These are phyloP conservation scores for Drosophila infuscata DNA, from an alignment of 2,888 invertebrate species.

Conservation along the genomic window DNA sequence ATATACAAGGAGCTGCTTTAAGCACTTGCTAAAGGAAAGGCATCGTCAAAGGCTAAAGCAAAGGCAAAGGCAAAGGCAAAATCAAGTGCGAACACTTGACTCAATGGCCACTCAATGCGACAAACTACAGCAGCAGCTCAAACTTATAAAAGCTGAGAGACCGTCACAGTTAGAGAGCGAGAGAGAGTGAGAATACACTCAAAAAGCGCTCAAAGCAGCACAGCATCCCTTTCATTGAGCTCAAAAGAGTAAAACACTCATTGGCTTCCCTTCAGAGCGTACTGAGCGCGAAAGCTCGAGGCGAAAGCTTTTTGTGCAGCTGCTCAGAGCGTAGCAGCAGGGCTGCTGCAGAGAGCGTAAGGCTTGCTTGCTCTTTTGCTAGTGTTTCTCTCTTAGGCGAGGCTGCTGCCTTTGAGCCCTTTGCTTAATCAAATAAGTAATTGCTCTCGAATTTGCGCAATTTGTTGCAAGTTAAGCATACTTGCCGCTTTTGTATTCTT, in stretches of 20 bases:
- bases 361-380: neutral
- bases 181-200: constrained; percentile 2
- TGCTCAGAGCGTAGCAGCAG: constrained; percentile 15
- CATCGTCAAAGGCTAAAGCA: constrained; percentile 14
- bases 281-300: constrained; percentile 22
- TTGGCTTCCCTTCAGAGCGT: neutral
- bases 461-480: neutral
- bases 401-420: neutral
- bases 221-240: constrained; percentile 9
- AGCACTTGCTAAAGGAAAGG: constrained; percentile 17
- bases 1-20: constrained; percentile 12
- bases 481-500: neutral
- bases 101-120: constrained; percentile 70
- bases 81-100: constrained; percentile 71
- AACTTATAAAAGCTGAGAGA: constrained; percentile 9
- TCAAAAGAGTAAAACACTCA: constrained; percentile 5
- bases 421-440: constrained; percentile 18
- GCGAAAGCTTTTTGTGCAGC: constrained; percentile 17
- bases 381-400: constrained; percentile 5
- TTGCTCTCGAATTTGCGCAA: constrained; percentile 16
- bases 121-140: constrained; percentile 33
- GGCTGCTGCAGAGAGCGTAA: constrained; percentile 18
- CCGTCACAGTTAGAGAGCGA: neutral
- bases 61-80: constrained; percentile 39
- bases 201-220: neutral